phyloP scores from a whole-genome alignment of 2,888 invertebrate genomes.

The Harpalus rufipes region DNA sequence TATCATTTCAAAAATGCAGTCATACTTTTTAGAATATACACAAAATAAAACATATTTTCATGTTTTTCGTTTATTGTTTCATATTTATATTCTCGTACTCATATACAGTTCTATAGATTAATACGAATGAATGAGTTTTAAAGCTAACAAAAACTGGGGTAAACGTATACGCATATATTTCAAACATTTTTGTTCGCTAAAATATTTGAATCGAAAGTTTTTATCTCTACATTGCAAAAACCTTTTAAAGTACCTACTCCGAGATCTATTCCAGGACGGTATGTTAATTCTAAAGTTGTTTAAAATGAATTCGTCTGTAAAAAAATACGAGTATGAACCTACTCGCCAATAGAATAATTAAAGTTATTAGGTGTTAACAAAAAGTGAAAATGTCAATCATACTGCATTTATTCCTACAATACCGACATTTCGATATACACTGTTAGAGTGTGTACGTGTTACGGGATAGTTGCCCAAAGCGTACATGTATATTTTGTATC shows the following conservation, averaged over 20 bases:
- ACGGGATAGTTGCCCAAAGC: no score
- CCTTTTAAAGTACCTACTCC: neutral
- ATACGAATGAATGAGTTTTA: neutral
- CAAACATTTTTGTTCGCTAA: neutral
- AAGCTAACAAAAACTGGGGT: neutral
- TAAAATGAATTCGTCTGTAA: neutral
- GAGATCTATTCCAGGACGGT: neutral
- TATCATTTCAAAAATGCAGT: no score
- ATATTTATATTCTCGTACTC: neutral
- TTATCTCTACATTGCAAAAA: neutral
- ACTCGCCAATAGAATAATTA: no score
- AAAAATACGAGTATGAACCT: no score
- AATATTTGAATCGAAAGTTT: conserved; percentile 2
- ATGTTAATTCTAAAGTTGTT: neutral
- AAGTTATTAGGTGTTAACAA: no score
- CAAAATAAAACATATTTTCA: neutral
- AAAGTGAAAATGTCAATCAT: no score
- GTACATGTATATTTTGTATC: no score
- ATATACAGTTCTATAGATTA: neutral
- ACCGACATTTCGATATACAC: no score
- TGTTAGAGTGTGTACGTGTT: no score
- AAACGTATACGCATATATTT: neutral
- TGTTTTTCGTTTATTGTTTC: neutral
- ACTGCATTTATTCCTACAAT: no score
- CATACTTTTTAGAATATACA: neutral